These are phyloP conservation scores for Phaonia tiefii DNA, from an alignment of 2,888 invertebrate species.

Conservation along the genomic window DNA sequence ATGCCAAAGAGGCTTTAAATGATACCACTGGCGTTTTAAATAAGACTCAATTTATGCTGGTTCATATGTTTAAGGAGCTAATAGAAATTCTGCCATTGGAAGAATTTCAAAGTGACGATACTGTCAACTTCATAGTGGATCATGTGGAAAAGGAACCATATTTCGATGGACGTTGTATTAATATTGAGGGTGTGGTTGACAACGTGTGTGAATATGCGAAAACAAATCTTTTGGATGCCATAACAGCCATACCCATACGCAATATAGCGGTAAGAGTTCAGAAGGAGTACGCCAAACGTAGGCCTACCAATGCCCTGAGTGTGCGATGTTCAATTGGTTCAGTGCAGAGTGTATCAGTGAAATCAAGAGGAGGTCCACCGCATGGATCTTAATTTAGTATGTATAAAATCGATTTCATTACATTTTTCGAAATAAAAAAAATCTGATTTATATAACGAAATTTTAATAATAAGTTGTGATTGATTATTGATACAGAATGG, in stretches of 20 bases:
- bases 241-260: conserved; percentile 75
- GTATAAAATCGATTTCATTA: too few relatives aligned
- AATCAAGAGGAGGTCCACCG: conserved; percentile 51
- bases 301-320: conserved; percentile 14
- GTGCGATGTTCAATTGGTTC: conserved; percentile 61
- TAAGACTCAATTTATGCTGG: conserved; percentile 74
- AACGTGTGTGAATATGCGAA: conserved; percentile 72
- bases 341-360: conserved; percentile 62
- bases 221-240: conserved; percentile 76
- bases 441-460: too few relatives aligned
- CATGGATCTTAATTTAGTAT: conserved; percentile 10
- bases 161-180: conserved; percentile 75
- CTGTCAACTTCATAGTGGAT: conserved; percentile 71
- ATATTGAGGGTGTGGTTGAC: conserved; percentile 72
- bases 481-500: too few relatives aligned
- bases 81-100: conserved; percentile 76
- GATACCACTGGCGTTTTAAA: conserved; percentile 71
- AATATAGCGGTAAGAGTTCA: conserved; percentile 71
- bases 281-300: conserved; percentile 70
- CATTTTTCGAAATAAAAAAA: too few relatives aligned
- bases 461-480: too few relatives aligned
- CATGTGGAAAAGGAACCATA: conserved; percentile 72
- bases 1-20: conserved; percentile 72
- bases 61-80: conserved; percentile 74
- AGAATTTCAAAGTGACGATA: conserved; percentile 74